Base-by-base conservation (phyloP, 2,888 invertebrate genomes). In the Platycheirus albimanus region DNA sequence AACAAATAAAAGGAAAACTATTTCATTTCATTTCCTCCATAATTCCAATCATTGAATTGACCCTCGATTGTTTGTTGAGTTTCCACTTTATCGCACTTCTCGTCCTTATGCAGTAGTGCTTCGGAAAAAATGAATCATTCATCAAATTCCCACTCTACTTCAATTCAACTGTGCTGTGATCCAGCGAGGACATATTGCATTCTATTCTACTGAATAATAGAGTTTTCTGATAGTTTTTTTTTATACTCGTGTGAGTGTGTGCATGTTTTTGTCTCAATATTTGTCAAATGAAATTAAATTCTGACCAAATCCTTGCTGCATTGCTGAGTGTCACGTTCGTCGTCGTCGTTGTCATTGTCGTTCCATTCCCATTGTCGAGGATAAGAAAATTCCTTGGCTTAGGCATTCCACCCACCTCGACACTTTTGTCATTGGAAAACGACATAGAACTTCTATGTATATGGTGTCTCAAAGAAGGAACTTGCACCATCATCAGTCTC, bases 221-320 rank as follows among this genome's bases (percentile, higher is more conserved):
- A n/a, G n/a, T n/a, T 72, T 66, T 64, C 63, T 69, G 19, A 24
- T 8, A 19, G 11, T 17, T 54, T 36, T 19, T 19, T 17, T 54
- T 36, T 19, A 11, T 36, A 20, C 6, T 6, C 3, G 52, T 47
- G 7, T 36, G 49, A 67, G 52, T 45, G 41, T 17, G 38, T 61
- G 51, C 15, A 33, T 38, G n/a, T 75, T 47, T 36, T 28, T 56
- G 41, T 30, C 19, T 30, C n/a, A 58, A 30, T 47, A 52, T 81
- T 81, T 76, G 19, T 72, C 66, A 72, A 76, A 52, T 36, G 41
- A 77, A 72, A 81, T 81, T 67, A 66, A 81, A 81, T 77, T 81
- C 81, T 71, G 61, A 72, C 71, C 67, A 81, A 81, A 77, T 81
- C 81, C 81, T 81, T 71, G 63, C 30, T 66, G 80, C 70, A 75